Evolutionary conservation across 2,113 vertebrate species (phyloP), one percentile per base, ranked within the genome.

Genomic region (Lota lota): DNA sequence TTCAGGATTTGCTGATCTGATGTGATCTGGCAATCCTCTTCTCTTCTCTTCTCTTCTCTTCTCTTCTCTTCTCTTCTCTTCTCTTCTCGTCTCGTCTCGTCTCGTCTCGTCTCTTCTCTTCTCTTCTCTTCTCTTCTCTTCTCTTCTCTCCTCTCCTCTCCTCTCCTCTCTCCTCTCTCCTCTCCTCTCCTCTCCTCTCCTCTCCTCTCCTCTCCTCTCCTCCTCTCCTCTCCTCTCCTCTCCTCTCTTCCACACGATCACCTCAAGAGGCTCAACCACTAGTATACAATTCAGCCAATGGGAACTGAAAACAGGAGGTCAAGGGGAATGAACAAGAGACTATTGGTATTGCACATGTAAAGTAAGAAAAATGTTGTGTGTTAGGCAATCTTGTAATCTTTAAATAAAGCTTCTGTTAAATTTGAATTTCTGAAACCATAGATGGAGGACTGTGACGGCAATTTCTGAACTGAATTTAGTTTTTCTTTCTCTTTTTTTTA

Each of bases 281-380:
- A 90, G 90, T 93, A 90, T 91, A 91, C 90, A 78, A 86, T 84
- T 90, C 92, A 91, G 90, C 92, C 91, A 87, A 83, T 82, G 79
- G 74, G 71, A 87, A 85, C 79, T 82, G 77, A 71, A 80, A 11
- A 64, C 28, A 2, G 78, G 81, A 81, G 74, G 77, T 82, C 53
- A 72, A 78, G 73, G 79, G 78, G 11, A 14, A 79, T 87, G 82
- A 86, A 88, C 91, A 84, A 83, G 84, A 88, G 74, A 88, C 83
- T 91, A 88, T 92, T 85, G 93, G 95, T 96, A 94, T 97, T 98
- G 96, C 96, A 98, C 96, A 98, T 98, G 96, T 98, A 97, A 95
- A 94, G 95, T 97, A 97, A 86, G 91, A 92, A 91, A 94, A 94
- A 92, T 95, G 94, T 94, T 95, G 95, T 96, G 94, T 95, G 94